These are phyloP conservation scores for Cettia cetti DNA, from an alignment of 2,113 vertebrate genomes.

Conservation along the genomic window DNA sequence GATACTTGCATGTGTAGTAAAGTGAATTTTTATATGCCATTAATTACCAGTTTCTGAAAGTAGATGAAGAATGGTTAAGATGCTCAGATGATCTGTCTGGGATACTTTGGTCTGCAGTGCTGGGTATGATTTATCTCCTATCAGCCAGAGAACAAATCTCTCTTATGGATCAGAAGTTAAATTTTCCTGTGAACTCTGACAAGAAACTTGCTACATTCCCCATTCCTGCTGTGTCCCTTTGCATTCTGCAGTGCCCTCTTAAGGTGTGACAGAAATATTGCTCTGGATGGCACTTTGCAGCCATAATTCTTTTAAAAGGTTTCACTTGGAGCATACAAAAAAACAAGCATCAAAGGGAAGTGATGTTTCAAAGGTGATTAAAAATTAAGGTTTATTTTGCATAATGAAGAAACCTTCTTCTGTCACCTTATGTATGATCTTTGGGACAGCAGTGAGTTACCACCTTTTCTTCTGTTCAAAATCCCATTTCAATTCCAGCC, in stretches of 20 bases:
- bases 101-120: background rate
- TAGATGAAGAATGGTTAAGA: background rate
- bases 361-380: background rate
- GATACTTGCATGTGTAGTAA: background rate
- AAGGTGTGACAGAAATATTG: background rate
- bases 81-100: background rate
- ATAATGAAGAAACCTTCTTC: background rate
- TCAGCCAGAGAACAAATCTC: background rate
- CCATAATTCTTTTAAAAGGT: background rate
- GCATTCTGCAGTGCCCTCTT: slow-evolving; percentile 13
- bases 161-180: background rate
- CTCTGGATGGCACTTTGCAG: background rate
- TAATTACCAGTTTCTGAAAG: background rate
- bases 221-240: background rate
- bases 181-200: background rate
- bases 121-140: background rate
- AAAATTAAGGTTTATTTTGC: background rate
- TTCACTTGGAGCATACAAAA: background rate
- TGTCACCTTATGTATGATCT: background rate
- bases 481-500: background rate
- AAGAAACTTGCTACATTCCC: background rate
- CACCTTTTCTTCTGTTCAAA: background rate
- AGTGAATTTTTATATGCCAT: background rate
- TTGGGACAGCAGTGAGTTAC: background rate
- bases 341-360: background rate